Evolutionary conservation across 2,113 vertebrate genomes (phyloP).

Genomic region (Catharus fuscescens): DNA sequence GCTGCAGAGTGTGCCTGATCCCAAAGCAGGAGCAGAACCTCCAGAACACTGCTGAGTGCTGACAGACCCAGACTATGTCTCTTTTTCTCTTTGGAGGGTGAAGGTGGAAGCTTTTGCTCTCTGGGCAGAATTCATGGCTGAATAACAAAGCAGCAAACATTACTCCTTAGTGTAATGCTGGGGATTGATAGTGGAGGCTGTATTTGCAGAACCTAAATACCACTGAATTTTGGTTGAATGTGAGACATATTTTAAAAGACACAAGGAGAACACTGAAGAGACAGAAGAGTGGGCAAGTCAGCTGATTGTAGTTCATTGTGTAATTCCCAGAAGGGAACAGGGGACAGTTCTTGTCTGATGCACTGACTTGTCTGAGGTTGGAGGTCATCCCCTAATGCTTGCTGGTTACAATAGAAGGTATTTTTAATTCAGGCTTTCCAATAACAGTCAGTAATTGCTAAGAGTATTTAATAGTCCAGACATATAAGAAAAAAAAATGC

Average conservation of each 20-base stretch:
- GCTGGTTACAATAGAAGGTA: not conserved
- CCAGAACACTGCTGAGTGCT: rapidly evolving
- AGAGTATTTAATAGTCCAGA: not conserved
- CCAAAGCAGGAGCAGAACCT: not conserved
- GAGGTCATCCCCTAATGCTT: not conserved
- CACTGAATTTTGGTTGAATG: not conserved
- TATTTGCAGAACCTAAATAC: not conserved
- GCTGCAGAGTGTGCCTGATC: not conserved
- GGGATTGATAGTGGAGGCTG: not conserved
- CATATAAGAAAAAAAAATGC: not conserved
- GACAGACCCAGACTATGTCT: not conserved
- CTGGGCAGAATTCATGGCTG: not conserved
- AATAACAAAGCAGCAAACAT: not conserved
- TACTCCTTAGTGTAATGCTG: not conserved
- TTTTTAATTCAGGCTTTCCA: not conserved
- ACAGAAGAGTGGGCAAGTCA: not conserved
- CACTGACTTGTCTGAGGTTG: not conserved
- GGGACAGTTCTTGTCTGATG: not conserved
- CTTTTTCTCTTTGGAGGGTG: not conserved
- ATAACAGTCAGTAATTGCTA: not conserved
- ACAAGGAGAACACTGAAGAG: not conserved
- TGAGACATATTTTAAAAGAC: not conserved
- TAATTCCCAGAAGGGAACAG: not conserved
- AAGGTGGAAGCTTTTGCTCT: not conserved
- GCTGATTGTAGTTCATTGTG: not conserved